These are phyloP conservation scores for Cephalopholis sonnerati DNA, from an alignment of 2,113 vertebrate genomes.

Conservation along the genomic window DNA sequence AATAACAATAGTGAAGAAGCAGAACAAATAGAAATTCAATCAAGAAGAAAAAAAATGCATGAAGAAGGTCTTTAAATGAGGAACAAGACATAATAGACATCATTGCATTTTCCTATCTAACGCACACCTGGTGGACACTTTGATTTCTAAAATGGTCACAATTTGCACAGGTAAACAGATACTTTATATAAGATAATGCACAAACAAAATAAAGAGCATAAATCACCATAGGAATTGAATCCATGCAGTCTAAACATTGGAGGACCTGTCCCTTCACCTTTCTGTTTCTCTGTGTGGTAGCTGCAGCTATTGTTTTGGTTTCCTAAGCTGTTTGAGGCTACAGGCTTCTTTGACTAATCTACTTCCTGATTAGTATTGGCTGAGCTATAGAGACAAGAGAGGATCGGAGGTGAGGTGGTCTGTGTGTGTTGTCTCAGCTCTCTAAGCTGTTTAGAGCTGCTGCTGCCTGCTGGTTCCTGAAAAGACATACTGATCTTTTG, in stretches of 20 bases:
- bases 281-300: not conserved
- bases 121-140: too few relatives aligned
- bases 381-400: constrained; percentile 15
- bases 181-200: too few relatives aligned
- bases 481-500: constrained; percentile 57
- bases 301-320: constrained; percentile 32
- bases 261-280: too few relatives aligned
- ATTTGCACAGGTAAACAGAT: too few relatives aligned
- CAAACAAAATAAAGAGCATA: too few relatives aligned
- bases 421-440: constrained; percentile 32
- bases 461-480: constrained; percentile 20
- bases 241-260: too few relatives aligned
- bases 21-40: not conserved
- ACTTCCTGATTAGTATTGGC: constrained; percentile 41
- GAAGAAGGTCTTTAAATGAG: not conserved
- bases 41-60: not conserved
- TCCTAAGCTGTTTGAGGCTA: constrained; percentile 26
- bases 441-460: constrained; percentile 50
- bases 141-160: too few relatives aligned
- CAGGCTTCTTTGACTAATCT: constrained; percentile 54
- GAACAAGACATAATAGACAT: not conserved
- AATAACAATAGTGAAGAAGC: not conserved
- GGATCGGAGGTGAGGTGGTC: constrained; percentile 32
- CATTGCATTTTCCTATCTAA: too few relatives aligned
- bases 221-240: too few relatives aligned